Base-by-base conservation (phyloP, 2,113 vertebrate species). In the Podiceps cristatus region DNA sequence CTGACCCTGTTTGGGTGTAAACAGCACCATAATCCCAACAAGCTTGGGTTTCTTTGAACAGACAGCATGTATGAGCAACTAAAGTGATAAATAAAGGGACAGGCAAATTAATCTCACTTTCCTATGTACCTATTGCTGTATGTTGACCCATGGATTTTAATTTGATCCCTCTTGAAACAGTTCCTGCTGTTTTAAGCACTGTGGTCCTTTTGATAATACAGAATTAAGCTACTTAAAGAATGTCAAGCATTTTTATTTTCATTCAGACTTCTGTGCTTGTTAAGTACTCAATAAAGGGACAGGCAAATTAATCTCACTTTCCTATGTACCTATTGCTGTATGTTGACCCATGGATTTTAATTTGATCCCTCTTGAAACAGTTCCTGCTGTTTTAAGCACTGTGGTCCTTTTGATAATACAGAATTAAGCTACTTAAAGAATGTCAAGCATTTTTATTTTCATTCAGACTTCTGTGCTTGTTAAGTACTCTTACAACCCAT, bases 61-160 rank as follows among this genome's bases (percentile, higher is more conserved):
- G 5, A 17, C 9, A 55, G 22, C 8, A 69, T 31, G 9, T 47
- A 17, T 52, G 45, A 60, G 27, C 11, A 69, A 60, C 17, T 17
- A 2, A 68, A 75, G 2, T 55, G 42, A 16, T 71, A 86, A 74
- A 74, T 24, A 79, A 29, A 3, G 3, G 11, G 6, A 50, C 2
- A 6, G 5, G 42, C 5, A 91, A 68, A 86, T 42, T 50, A 49
- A 55, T 25, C 20, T 53, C 11, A 29, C 1, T 22, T 58, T 82
- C n/a, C n/a, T 66, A 14, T 27, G 7, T 40, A 37, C 1, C 2
- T 50, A 1, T 17, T 67, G 2, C 1, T 56, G 5, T 35, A 29
- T 45, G 13, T 37, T 75, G 62, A 72, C 19, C 24, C 27, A 13
- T 6, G 9, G 2, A n/a, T 94, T 93, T 93, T 27, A 37, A 49